Evolutionary conservation across 2,888 invertebrate species (phyloP).

Genomic region (Caradrina clavipalpis): DNA sequence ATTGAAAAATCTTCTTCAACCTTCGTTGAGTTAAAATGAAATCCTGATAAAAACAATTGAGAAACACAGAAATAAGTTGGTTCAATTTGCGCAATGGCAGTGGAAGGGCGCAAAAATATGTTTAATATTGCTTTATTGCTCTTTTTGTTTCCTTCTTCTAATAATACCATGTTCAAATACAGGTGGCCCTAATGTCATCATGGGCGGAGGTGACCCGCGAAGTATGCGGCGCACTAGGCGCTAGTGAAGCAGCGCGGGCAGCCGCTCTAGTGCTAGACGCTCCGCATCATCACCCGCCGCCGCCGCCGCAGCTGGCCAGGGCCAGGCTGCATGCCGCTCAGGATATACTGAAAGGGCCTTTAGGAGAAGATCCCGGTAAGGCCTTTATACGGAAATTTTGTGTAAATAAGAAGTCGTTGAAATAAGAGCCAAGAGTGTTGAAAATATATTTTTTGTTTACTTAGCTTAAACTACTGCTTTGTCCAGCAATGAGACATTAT

Average conservation of each 20-base stretch:
- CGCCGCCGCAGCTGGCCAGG: constrained; percentile 93
- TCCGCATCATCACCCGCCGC: constrained; percentile 87
- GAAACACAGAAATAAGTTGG: too few species aligned
- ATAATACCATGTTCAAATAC: constrained; percentile 33
- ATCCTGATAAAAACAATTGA: too few species aligned
- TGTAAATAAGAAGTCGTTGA: neutral
- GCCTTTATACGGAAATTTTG: neutral
- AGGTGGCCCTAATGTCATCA: constrained; percentile 95
- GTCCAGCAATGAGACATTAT: too few species aligned
- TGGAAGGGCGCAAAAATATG: too few species aligned
- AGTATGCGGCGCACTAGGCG: constrained; percentile 93
- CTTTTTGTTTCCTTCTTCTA: too few species aligned
- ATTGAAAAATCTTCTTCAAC: too few species aligned
- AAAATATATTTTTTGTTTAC: too few species aligned
- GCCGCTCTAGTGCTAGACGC: constrained; percentile 95
- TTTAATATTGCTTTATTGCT: too few species aligned
- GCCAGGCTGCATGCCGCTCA: constrained; percentile 96
- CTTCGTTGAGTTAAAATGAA: too few species aligned
- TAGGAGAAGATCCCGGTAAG: constrained; percentile 74
- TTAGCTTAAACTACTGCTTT: too few species aligned
- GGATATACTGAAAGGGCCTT: constrained; percentile 91
- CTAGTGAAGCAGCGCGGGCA: constrained; percentile 95
- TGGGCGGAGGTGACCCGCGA: constrained; percentile 96
- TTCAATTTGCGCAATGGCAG: too few species aligned
- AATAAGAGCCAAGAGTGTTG: neutral